phyloP scores from a whole-genome alignment of 2,113 vertebrate species.

The Sminthopsis crassicaudata region DNA sequence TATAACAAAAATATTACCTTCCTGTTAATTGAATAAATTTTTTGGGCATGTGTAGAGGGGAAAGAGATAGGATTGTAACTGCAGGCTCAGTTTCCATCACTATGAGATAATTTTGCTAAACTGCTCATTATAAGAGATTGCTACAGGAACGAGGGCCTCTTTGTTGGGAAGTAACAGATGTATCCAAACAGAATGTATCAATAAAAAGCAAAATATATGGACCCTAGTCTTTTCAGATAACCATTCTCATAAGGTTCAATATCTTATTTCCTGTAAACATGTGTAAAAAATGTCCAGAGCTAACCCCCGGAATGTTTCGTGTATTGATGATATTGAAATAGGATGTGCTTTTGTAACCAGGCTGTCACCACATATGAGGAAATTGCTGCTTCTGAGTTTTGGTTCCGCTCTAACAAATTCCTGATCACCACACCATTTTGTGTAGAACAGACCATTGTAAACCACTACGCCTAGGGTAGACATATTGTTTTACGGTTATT shows the following conservation, averaged over 20 bases:
- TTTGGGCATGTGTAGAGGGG: background rate
- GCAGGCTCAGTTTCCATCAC: background rate
- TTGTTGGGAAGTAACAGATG: background rate
- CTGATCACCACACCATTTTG: constrained; percentile 42
- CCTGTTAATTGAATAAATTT: background rate
- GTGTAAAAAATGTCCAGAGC: background rate
- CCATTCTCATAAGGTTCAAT: background rate
- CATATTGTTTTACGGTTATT: background rate
- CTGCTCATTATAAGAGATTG: background rate
- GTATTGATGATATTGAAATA: constrained; percentile 25
- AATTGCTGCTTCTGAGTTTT: constrained; percentile 13
- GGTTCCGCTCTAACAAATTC: constrained; percentile 41
- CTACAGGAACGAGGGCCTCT: background rate
- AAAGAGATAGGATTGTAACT: background rate
- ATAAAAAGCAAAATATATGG: constrained; percentile 31
- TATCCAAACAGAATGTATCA: background rate
- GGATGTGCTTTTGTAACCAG: constrained; percentile 33
- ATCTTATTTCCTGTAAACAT: constrained; percentile 47
- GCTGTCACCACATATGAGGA: constrained; percentile 41
- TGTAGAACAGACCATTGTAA: constrained; percentile 21
- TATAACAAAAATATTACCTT: background rate
- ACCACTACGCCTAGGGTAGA: background rate
- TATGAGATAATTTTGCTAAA: background rate
- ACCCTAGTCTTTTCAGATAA: constrained; percentile 19
- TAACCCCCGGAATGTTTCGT: constrained; percentile 36